Conservation (phyloP, 2,797 vertebrate species). For the Kryptolebias ocellatus region DNA sequence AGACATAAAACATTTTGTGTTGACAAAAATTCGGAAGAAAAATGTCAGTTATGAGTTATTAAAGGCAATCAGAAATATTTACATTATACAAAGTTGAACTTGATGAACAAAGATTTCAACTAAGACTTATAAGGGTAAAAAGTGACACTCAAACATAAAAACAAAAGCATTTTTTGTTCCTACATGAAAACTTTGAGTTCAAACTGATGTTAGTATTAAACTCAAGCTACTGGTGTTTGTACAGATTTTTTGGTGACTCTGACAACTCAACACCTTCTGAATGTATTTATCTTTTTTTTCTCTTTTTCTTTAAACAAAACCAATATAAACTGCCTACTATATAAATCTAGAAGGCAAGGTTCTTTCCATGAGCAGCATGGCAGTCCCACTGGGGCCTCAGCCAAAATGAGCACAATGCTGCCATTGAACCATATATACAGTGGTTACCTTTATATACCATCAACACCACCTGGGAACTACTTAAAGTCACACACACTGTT, state of each 20-base stretch:
- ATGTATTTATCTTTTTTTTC: slow-evolving; percentile 41
- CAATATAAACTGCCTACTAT: slow-evolving; percentile 41
- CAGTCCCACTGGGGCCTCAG: slow-evolving; percentile 39
- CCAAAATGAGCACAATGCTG: slow-evolving; percentile 68
- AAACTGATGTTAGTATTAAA: not conserved
- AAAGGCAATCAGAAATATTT: not conserved
- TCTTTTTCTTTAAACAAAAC: slow-evolving; percentile 12
- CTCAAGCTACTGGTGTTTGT: not conserved
- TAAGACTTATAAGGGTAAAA: slow-evolving; percentile 5
- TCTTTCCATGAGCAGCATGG: slow-evolving; percentile 39
- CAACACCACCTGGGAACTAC: slow-evolving; percentile 60
- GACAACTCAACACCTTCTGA: not conserved
- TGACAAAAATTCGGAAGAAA: not conserved
- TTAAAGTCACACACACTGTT: slow-evolving; percentile 37
- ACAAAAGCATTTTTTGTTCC: not conserved
- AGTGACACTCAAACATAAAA: not conserved
- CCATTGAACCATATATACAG: slow-evolving; percentile 71
- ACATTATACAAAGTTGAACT: not conserved
- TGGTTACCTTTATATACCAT: slow-evolving; percentile 72
- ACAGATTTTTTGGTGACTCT: not conserved
- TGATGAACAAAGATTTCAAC: not conserved
- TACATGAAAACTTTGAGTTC: not conserved
- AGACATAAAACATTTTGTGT: not conserved
- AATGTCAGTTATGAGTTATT: not conserved
- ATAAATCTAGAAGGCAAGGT: slow-evolving; percentile 44